Evolutionary conservation across 2,888 invertebrate species (phyloP), one percentile per base, ranked within the genome.

Genomic region (Blera fallax): DNA sequence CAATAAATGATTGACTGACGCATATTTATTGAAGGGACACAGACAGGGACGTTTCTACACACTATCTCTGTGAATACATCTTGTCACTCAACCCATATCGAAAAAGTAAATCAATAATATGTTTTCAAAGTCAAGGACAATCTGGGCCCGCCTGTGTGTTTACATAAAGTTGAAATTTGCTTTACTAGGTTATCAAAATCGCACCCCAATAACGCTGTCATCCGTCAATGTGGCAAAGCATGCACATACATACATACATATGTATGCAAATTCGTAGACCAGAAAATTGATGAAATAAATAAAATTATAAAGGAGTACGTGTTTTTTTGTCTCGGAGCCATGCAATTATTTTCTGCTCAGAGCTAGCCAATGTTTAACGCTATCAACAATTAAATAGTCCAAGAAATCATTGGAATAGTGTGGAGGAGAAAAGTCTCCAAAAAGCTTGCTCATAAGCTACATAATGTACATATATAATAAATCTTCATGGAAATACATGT

Each of bases 71-170:
- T 54, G 10, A 4, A 54, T 16, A 54, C 32, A 32, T 32, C 54
- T 14, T 32, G 32, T 32, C 54, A 29, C 54, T 29, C 62, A 29
- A 43, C 10, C 27, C 43, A 62, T 29, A 29, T 43, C 64, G 32
- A 48, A 45, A 27, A 48, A 64, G 18, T 32, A 64, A 64, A 64
- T 64, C 64, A 48, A 64, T 64, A 32, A 48, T 5, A 24, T 52
- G 54, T 18, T 54, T 54, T 54, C 54, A 54, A 54, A 54, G 21
- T 32, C 64, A 64, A 64, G 64, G 64, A 48, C 64, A 34, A 48
- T 7, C 24, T 60, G 14, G 1, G 3, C 16, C 2, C n/a, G n/a
- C n/a, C n/a, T n/a, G n/a, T n/a, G n/a, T n/a, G n/a, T 10, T 43
- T 16, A 16, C 43, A 29, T 29, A 45, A 11, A 16, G 14, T 40